Conservation (phyloP, 2,113 vertebrate species). For the Alouatta palliata region DNA sequence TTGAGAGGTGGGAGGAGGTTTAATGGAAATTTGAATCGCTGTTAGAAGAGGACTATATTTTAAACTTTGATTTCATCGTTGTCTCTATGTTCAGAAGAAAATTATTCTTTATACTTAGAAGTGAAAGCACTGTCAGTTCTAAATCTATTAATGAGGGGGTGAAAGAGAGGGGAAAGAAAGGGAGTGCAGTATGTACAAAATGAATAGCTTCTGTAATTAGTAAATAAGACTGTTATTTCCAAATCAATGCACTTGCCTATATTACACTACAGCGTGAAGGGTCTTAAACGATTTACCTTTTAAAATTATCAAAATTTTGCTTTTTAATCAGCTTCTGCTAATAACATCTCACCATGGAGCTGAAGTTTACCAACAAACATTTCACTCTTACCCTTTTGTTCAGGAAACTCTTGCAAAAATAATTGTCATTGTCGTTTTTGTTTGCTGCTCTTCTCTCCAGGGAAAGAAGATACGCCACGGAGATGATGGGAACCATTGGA, state of each 20-base stretch:
- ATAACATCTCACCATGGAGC: neutral
- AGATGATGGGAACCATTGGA: neutral
- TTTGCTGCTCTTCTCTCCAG: neutral
- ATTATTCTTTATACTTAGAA: slow-evolving; percentile 72
- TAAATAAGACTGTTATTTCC: slow-evolving; percentile 56
- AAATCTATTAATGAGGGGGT: slow-evolving; percentile 65
- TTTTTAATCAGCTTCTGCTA: slow-evolving; percentile 36
- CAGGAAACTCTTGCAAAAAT: slow-evolving; percentile 23
- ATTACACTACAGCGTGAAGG: neutral
- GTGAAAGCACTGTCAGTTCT: slow-evolving; percentile 74
- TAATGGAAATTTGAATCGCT: slow-evolving; percentile 74
- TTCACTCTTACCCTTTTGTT: neutral
- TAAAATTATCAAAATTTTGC: neutral
- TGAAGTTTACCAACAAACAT: slow-evolving; percentile 33
- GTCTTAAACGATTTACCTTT: slow-evolving; percentile 9
- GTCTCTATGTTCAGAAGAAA: slow-evolving; percentile 71
- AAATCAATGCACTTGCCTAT: neutral
- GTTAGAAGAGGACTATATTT: slow-evolving; percentile 67
- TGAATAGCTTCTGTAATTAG: slow-evolving; percentile 59
- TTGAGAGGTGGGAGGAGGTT: slow-evolving; percentile 71
- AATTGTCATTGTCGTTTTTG: neutral
- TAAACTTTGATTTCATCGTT: slow-evolving; percentile 75
- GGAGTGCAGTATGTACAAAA: neutral
- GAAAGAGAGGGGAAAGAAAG: neutral
- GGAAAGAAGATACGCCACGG: neutral